Evolutionary conservation across 2,113 vertebrate genomes (phyloP).

Genomic region (Trochalopteron elliotii): DNA sequence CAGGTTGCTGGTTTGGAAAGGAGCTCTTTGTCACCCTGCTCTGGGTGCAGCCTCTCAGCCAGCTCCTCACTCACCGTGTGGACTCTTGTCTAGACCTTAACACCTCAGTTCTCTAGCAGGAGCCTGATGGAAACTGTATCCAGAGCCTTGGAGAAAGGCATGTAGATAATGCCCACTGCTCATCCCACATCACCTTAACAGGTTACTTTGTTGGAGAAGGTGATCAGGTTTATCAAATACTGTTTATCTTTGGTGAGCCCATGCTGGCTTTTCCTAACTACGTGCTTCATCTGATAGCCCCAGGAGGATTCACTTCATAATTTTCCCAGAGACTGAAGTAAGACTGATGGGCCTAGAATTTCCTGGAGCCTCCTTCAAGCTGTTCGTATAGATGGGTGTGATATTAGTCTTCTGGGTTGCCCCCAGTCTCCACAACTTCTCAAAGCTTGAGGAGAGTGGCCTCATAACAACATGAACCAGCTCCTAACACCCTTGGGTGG

Average conservation of each 20-base stretch:
- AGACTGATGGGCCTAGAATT: background rate
- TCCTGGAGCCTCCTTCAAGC: background rate
- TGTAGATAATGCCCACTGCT: background rate
- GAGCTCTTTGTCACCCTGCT: background rate
- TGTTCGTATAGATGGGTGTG: accelerated
- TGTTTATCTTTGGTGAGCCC: background rate
- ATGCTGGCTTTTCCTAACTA: background rate
- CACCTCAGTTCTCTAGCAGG: background rate
- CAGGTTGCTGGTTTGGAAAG: background rate
- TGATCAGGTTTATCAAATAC: background rate
- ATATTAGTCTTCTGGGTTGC: background rate
- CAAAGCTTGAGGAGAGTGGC: background rate
- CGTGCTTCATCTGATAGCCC: background rate
- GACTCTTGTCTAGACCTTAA: no score
- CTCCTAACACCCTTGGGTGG: background rate
- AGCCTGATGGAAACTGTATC: background rate
- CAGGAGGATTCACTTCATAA: background rate
- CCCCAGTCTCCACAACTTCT: background rate
- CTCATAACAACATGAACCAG: background rate
- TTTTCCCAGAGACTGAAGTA: background rate
- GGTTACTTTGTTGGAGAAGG: background rate
- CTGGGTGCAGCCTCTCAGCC: background rate
- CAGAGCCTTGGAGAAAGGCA: background rate
- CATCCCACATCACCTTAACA: background rate
- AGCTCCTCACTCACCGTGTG: background rate